Evolutionary conservation across 2,888 invertebrate species (phyloP).

Genomic region (Calameuta idolon): DNA sequence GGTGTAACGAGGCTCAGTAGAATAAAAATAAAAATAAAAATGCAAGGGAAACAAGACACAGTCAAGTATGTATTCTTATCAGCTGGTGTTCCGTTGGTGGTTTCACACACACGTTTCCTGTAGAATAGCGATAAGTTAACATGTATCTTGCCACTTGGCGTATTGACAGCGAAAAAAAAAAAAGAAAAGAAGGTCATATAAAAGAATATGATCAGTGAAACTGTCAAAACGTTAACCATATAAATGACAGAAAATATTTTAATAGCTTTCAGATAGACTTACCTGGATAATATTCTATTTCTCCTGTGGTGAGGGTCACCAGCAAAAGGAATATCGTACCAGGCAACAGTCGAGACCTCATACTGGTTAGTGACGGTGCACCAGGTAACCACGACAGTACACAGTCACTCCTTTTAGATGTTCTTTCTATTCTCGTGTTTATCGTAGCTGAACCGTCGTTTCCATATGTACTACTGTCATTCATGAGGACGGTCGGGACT

Average conservation of each 20-base stretch:
- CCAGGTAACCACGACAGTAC: background rate
- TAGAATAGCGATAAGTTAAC: background rate
- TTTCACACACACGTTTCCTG: background rate
- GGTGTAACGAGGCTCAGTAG: background rate
- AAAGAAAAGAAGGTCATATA: background rate
- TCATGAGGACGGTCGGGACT: background rate
- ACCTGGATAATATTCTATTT: slow-evolving; percentile 59
- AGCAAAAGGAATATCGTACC: slow-evolving; percentile 45
- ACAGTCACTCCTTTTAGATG: background rate
- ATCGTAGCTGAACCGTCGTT: background rate
- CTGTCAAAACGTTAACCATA: background rate
- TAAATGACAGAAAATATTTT: background rate
- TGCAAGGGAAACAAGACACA: background rate
- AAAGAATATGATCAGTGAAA: background rate
- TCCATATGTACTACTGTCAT: slow-evolving; percentile 5
- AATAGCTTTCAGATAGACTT: slow-evolving; percentile 29
- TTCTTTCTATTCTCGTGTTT: background rate
- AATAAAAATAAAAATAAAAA: background rate
- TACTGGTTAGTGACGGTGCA: slow-evolving; percentile 35
- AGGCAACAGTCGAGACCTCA: slow-evolving; percentile 47
- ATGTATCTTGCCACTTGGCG: background rate
- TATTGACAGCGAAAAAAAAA: background rate
- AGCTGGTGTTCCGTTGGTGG: background rate
- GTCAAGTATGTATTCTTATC: background rate
- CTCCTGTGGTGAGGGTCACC: slow-evolving; percentile 47